Base-by-base conservation (phyloP, 1,140 invertebrate genomes). In the Anoplophora glabripennis region DNA sequence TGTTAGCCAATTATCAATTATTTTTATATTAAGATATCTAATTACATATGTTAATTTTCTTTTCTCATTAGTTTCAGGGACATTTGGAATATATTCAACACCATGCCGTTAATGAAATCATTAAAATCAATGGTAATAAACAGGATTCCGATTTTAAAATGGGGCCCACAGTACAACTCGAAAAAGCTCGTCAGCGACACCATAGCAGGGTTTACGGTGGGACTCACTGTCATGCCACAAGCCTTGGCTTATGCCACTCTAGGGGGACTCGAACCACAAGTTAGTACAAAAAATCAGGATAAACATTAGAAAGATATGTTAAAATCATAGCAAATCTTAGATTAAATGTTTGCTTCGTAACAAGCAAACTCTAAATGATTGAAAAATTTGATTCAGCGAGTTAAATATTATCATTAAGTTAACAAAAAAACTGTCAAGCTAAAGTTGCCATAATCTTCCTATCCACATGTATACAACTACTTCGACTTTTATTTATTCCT, bases 181-280 rank as follows among this genome's bases (percentile, higher is more conserved):
- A 82, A 89, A 57, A 87, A 89, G 74, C 80, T 87, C 8, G 64
- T 90, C 5, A 83, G 86, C 11, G 90, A 92, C 76, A 68, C 86
- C 14, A 89, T 92, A 67, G 92, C 92, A 5, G 92, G 92, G 4
- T 77, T 90, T 40, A 90, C 92, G 11, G 92, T 94, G 1, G 92
- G 90, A 0, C 79, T 94, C 89, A 94, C 92, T 1, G 90, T 94
- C 18, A 88, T 94, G 77, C 93, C 92, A 0, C 93, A 96, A 73
- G 90, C 89, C 42, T 75, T 94, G 53, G 92, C 92, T 5, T 94
- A 94, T 76, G 91, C 92, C 0, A 88, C 87, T 10, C 77, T 94
- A 41, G 92, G 89, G 15, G 89, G 89, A 18, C 71, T 94, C 41
- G 86, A 87, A 69, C 87, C 89, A 40, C 87, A 93, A 83, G 90